These are phyloP conservation scores for Thereva unica DNA, from an alignment of 2,888 invertebrate genomes.

Conservation along the genomic window DNA sequence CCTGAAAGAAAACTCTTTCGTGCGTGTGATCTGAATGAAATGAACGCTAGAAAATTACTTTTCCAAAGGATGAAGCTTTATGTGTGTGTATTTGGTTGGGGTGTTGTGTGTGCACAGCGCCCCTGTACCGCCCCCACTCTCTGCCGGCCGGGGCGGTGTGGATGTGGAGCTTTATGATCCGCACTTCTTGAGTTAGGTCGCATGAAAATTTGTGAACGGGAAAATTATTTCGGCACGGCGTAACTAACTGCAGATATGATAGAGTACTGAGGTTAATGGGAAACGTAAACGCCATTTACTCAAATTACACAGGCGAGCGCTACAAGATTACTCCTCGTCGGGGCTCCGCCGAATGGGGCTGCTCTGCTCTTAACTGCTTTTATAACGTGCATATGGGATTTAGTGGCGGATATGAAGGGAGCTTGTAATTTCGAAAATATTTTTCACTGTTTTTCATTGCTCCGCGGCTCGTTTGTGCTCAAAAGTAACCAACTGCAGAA, in stretches of 20 bases:
- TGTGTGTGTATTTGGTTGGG: background rate
- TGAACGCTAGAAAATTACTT: constrained; percentile 41
- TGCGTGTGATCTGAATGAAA: constrained; percentile 47
- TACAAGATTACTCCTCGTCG: constrained; percentile 33
- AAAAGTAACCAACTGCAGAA: too few species aligned
- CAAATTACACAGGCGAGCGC: constrained; percentile 37
- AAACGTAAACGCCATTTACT: constrained; percentile 42
- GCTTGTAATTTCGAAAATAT: constrained; percentile 1
- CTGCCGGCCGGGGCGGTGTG: background rate
- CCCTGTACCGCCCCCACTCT: constrained; percentile 17
- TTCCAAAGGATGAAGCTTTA: constrained; percentile 39
- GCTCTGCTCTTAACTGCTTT: constrained; percentile 37
- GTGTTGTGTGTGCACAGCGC: constrained; percentile 1
- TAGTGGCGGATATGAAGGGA: constrained; percentile 20
- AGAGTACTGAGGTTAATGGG: constrained; percentile 41
- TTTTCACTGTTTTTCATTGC: background rate
- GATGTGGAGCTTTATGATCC: constrained; percentile 36
- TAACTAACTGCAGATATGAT: constrained; percentile 42
- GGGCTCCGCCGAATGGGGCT: constrained; percentile 18
- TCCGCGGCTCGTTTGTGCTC: too few species aligned
- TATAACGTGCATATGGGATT: constrained; percentile 35
- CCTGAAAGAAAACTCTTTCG: constrained; percentile 45
- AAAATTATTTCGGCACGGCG: constrained; percentile 41
- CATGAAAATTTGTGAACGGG: constrained; percentile 42
- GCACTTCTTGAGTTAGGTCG: constrained; percentile 32